Conservation (phyloP, 2,888 invertebrate genomes). For the Agriopis marginaria region DNA sequence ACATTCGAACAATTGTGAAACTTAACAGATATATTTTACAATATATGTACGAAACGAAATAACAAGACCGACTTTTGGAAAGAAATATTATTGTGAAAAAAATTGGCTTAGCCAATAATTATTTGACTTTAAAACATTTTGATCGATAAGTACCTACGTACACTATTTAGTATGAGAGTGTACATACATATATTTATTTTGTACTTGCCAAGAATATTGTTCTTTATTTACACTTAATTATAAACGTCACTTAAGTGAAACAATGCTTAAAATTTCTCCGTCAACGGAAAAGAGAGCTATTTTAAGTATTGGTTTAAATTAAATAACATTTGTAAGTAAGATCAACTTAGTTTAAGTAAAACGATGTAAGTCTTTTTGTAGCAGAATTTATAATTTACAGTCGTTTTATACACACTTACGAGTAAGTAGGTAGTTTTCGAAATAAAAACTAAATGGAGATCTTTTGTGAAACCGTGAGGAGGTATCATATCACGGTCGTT, state of each 20-base stretch:
- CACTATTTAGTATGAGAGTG: no score
- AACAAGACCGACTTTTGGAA: slow-evolving; percentile 57
- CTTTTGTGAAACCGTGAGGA: no score
- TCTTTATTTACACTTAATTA: not conserved
- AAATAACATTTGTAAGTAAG: no score
- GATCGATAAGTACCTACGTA: slow-evolving; percentile 18
- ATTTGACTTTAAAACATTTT: slow-evolving; percentile 9
- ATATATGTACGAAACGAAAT: slow-evolving; percentile 76
- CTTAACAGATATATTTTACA: slow-evolving; percentile 76
- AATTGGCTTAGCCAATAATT: slow-evolving; percentile 37
- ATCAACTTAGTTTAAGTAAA: not conserved
- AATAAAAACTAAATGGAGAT: no score
- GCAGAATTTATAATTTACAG: not conserved
- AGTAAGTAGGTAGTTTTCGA: no score
- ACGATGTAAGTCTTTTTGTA: not conserved
- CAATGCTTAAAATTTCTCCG: no score
- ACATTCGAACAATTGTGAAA: slow-evolving; percentile 81
- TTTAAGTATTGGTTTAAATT: no score
- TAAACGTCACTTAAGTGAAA: no score
- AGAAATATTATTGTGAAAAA: slow-evolving; percentile 1
- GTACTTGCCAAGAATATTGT: not conserved
- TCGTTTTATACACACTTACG: no score
- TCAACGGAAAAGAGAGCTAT: no score
- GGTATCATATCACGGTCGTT: no score
- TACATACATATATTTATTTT: not conserved